phyloP scores from a whole-genome alignment of 2,888 invertebrate species.

The Dynastes tityus region DNA sequence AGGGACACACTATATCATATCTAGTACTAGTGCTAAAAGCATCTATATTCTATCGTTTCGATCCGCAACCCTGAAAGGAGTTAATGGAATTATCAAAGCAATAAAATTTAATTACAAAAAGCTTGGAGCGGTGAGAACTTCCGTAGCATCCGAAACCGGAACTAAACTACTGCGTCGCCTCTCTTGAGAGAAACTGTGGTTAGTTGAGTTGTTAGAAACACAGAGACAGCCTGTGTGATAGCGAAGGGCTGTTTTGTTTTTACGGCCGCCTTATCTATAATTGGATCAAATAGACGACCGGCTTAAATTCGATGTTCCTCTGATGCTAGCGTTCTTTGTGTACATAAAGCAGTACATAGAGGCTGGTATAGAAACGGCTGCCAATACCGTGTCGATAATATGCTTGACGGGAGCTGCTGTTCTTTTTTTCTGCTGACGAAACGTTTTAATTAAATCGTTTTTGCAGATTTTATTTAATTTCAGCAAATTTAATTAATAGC shows the following conservation, averaged over 20 bases:
- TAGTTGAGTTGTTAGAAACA: constrained; percentile 64
- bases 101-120: constrained; percentile 51
- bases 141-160: constrained; percentile 48
- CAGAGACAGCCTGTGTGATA: constrained; percentile 60
- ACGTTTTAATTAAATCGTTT: constrained; percentile 8
- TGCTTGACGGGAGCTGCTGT: neutral
- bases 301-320: constrained; percentile 53
- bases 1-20: neutral
- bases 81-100: constrained; percentile 47
- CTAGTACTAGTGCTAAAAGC: constrained; percentile 10
- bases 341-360: constrained; percentile 8
- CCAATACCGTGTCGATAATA: neutral
- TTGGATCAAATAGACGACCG: constrained; percentile 64
- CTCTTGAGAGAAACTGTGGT: constrained; percentile 56
- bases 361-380: neutral
- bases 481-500: neutral
- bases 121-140: constrained; percentile 26
- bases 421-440: constrained; percentile 1
- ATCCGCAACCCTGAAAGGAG: constrained; percentile 15
- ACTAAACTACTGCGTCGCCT: constrained; percentile 43
- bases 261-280: constrained; percentile 65
- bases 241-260: constrained; percentile 64
- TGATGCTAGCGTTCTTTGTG: constrained; percentile 33
- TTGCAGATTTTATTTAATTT: neutral
- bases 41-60: neutral